Conservation (phyloP, 2,113 vertebrate genomes). For the Brachionichthys hirsutus region DNA sequence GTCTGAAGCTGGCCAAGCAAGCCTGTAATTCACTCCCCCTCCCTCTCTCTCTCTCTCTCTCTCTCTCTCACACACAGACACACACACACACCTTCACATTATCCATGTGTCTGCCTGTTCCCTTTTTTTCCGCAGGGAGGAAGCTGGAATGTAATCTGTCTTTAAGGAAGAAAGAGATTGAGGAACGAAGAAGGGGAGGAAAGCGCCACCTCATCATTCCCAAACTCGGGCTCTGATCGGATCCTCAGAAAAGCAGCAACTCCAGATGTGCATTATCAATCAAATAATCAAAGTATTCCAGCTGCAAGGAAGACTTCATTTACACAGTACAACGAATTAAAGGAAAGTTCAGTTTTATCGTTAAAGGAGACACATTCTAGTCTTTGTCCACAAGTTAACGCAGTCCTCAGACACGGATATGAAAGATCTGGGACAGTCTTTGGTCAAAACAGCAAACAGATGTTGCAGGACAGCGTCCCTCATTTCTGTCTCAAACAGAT, state of each 20-base stretch:
- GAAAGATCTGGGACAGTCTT: too few species aligned
- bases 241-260: conserved; percentile 2
- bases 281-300: too few species aligned
- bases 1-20: conserved; percentile 64
- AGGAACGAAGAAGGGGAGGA: conserved; percentile 41
- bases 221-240: conserved; percentile 41
- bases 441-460: too few species aligned
- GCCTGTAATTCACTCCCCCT: conserved; percentile 67
- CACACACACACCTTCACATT: conserved; percentile 53
- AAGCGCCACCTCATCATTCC: conserved; percentile 73
- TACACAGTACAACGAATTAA: too few species aligned
- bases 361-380: too few species aligned
- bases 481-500: too few species aligned
- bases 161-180: conserved; percentile 46
- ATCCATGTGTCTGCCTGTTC: conserved; percentile 71
- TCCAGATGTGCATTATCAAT: too few species aligned
- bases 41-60: conserved; percentile 13
- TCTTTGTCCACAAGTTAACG: too few species aligned
- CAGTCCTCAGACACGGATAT: too few species aligned
- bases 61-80: conserved; percentile 9
- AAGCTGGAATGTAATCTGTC: conserved; percentile 66
- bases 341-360: too few species aligned
- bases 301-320: too few species aligned
- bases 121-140: conserved; percentile 38
- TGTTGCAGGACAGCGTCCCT: too few species aligned